Evolutionary conservation across 2,113 vertebrate species (phyloP).

Genomic region (Rynchops niger): DNA sequence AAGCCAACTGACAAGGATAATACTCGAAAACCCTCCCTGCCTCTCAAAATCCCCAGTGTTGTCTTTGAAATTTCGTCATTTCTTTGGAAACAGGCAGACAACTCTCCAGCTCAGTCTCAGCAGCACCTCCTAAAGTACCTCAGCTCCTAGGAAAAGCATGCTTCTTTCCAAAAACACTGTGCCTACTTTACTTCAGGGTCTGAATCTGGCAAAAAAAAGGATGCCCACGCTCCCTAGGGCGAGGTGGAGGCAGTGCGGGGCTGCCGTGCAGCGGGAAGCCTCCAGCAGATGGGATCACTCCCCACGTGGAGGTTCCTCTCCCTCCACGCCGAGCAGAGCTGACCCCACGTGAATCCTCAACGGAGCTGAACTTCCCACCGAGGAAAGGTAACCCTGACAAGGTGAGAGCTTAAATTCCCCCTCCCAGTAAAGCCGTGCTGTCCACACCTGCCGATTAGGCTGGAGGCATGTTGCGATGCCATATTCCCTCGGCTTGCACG

Average conservation of each 20-base stretch:
- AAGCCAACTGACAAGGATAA: background rate
- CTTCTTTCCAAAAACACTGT: background rate
- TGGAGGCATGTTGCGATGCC: background rate
- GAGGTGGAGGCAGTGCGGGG: rapidly evolving
- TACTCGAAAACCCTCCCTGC: background rate
- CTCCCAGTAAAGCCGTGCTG: background rate
- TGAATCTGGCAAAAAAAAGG: background rate
- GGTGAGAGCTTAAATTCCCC: background rate
- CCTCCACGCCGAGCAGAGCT: rapidly evolving
- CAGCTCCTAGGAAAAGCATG: background rate
- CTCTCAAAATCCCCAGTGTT: background rate
- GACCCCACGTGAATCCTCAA: background rate
- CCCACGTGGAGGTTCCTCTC: background rate
- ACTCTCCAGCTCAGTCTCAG: background rate
- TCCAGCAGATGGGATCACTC: background rate
- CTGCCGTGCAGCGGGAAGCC: rapidly evolving
- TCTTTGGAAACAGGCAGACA: background rate
- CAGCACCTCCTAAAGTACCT: background rate
- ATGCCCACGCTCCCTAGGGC: background rate
- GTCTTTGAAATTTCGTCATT: background rate
- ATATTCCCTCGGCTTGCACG: background rate
- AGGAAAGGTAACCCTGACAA: slow-evolving; percentile 3
- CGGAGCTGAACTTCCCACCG: background rate
- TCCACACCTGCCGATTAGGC: slow-evolving; percentile 10
- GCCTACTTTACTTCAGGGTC: background rate